Base-by-base conservation (phyloP, 2,113 vertebrate genomes). In the Laticauda colubrina region DNA sequence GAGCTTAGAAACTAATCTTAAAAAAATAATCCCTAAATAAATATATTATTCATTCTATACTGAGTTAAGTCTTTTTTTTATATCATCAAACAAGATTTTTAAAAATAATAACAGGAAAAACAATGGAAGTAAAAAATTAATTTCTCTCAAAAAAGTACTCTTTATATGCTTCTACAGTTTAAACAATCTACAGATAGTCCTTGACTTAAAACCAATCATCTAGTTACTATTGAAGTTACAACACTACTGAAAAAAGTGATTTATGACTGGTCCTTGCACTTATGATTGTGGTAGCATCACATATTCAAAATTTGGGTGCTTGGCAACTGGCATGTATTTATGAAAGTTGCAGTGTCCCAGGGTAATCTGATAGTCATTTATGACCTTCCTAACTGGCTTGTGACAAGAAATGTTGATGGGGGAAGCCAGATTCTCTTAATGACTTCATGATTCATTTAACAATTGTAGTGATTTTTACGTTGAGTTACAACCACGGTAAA, bases 111-210 rank as follows among this genome's bases (percentile, higher is more conserved):
- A 29, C 45, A 53, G 18, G 9, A 88, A 53, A 87, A 87, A 53
- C 43, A 53, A 6, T 18, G 5, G 15, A 57, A 9, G 34, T 48
- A 85, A 57, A 85, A 56, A 26, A 23, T 11, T 94, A 92, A 56
- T 9, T 89, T 86, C 20, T 94, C 87, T 89, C 85, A 94, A 57
- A 39, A 94, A 56, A 90, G 94, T 21, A 94, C 94, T 91, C 91
- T 4, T 64, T 56, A n/a, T 12, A 69, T 90, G 26, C 26, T 85
- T 56, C 6, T 23, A 91, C 48, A 89, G 54, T 85, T 91, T 91
- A 51, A 69, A 69, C 29, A 69, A 15, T 34, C 14, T n/a, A 34
- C 29, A 69, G 64, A 12, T 34, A 69, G 12, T 34, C 64, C 64
- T 69, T 69, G 64, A 69, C 29, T 69, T 69, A 69, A 69, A 69